A percentile compares a stretch with the other conserved stretches of the same genome.
phyloP scores from a whole-genome alignment of 2,113 vertebrate genomes.

The Rhabdornis inornatus region DNA sequence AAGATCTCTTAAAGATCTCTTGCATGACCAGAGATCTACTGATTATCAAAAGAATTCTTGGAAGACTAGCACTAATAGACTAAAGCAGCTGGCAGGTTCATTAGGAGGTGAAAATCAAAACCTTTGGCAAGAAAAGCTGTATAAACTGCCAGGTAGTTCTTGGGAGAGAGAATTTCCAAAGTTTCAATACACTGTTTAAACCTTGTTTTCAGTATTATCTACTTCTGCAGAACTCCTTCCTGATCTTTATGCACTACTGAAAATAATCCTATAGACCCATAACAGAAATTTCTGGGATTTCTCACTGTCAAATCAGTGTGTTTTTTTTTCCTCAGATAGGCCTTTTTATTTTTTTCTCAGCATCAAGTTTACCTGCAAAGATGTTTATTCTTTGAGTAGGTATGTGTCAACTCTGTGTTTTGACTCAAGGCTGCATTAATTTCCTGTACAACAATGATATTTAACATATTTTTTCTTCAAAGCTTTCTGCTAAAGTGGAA shows the following conservation, averaged over 20 bases:
- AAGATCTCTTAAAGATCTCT: no score
- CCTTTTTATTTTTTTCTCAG: not conserved
- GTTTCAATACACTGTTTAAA: slow-evolving; percentile 26
- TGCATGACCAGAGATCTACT: not conserved
- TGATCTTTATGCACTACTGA: not conserved
- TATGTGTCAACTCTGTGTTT: not conserved
- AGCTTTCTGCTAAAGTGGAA: slow-evolving; percentile 19
- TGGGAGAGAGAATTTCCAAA: not conserved
- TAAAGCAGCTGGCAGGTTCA: slow-evolving; percentile 10
- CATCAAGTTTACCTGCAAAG: slow-evolving; percentile 21
- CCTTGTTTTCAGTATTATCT: slow-evolving; percentile 24
- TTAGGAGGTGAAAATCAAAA: slow-evolving; percentile 6
- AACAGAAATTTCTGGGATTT: slow-evolving; percentile 36
- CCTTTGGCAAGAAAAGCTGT: not conserved
- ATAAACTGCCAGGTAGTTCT: not conserved
- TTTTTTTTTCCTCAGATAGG: not conserved
- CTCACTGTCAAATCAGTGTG: not conserved
- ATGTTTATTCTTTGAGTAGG: slow-evolving; percentile 35
- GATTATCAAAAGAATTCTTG: slow-evolving; percentile 46
- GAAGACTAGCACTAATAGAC: not conserved
- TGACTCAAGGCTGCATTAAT: slow-evolving; percentile 23
- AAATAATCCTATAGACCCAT: not conserved
- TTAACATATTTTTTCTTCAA: not conserved
- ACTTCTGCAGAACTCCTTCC: slow-evolving; percentile 25
- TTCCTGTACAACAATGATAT: not conserved